Base-by-base conservation (phyloP, 1,140 invertebrate species). In the Neelides sp. region DNA sequence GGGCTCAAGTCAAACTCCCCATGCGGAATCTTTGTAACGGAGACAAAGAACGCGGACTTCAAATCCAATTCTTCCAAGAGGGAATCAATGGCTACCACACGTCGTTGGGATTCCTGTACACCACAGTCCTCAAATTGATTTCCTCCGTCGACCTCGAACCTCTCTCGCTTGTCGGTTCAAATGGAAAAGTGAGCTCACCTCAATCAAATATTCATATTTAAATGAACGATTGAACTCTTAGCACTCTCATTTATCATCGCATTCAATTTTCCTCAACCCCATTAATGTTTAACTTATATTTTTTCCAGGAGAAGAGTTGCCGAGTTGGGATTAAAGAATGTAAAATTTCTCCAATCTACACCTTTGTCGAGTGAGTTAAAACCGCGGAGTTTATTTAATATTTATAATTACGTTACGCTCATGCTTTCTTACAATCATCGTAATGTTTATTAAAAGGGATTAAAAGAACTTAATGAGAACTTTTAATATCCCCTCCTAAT, bases 1-100 rank as follows among this genome's bases (percentile, higher is more conserved):
- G n/a, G n/a, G n/a, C n/a, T n/a, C 64, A 69, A 12, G 74, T 79
- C 58, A 65, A 65, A n/a, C 64, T 78, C n/a, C 64, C 70, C 26
- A 63, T 77, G 1, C 62, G 73, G 28, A 64, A 68, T 4, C 59
- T 80, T 10, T 78, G 50, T 22, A 57, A 57, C 26, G 55, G 55
- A 1, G 48, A 54, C 23, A 54, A 54, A 36, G 52, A 54, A 13
- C 22, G 52, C 8, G 30, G 41, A 20, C 32, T 58, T n/a, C 41
- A 49, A 28, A 23, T 58, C 5, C 32, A 54, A 22, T 22, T 50
- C 15, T 54, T 47, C 22, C 44, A 54, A 43, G 48, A 42, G 7
- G 56, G 56, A 32, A 27, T 58, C 10, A 58, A 54, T 28, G 56
- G 56, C 12, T 58, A 58, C 32, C 56, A 58, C 30, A 37, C 42